Evolutionary conservation across 2,888 invertebrate genomes (phyloP), one percentile per base, ranked within the genome.

Genomic region (Rhyacophila evoluta): DNA sequence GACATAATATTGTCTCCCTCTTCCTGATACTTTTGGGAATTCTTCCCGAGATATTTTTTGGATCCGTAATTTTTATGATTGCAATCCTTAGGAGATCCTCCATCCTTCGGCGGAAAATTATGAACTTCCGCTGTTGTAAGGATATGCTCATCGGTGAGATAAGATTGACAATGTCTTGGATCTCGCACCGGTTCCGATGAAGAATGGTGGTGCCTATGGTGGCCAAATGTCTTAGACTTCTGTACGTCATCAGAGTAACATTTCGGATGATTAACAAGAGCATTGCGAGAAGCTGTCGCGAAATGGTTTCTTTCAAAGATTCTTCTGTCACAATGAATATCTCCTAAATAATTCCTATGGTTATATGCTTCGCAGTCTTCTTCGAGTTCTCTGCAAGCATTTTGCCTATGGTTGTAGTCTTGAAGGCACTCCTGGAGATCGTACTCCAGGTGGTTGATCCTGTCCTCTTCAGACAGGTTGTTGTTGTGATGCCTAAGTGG

Each of bases 51-150:
- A 87, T 89, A 84, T 88, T 88, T 81, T 73, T 81, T 82, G 10
- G 79, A 77, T 28, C 75, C 76, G 38, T 80, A 75, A 69, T 73
- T 75, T 39, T 80, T 82, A 28, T 79, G 82, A 38, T 79, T 80
- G 81, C 90, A 90, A 82, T 90, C 90, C 80, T 89, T 88, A 28
- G 90, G 89, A 77, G 89, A 89, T 68, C 89, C 89, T n/a, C 89
- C 89, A 81, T 90, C 90, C 68, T 89, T 89, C n/a, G 89, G 89
- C 2, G 89, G 89, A 79, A 89, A 90, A 81, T 89, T 89, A 86
- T 90, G 90, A 72, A 90, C 89, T 83, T 90, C 89, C 78, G 89
- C 83, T 87, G 83, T 83, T 70, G 86, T 89, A 11, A 89, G 87
- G 12, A 88, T 87, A n/a, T 87, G 87, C 84, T 89, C 89, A 85